Percentiles rank a stretch among this genome's conserved stretches.
These are phyloP conservation scores for Aeoliscus strigatus DNA, from an alignment of 2,797 vertebrate genomes.

Conservation along the genomic window DNA sequence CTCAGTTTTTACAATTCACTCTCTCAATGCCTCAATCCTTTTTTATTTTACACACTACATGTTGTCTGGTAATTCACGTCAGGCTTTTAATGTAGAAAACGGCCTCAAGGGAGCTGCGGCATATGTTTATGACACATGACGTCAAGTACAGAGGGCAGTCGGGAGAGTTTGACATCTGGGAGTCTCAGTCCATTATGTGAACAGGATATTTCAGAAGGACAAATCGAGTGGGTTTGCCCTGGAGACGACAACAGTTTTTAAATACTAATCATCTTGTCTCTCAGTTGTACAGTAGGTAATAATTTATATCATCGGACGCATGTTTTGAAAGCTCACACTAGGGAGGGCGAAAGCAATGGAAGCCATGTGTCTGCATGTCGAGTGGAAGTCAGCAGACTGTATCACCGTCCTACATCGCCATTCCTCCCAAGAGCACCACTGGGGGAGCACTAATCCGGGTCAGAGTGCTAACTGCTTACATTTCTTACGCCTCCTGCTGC, in stretches of 20 bases:
- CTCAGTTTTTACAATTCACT: too few species aligned
- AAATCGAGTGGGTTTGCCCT: too few species aligned
- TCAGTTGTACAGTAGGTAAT: slow-evolving; percentile 25
- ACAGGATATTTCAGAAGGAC: too few species aligned
- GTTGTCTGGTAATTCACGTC: slow-evolving; percentile 40
- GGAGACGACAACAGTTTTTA: slow-evolving; percentile 27
- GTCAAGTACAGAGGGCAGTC: slow-evolving; percentile 31
- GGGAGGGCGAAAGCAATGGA: slow-evolving; percentile 11
- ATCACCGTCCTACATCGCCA: slow-evolving; percentile 38
- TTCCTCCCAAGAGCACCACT: slow-evolving; percentile 50
- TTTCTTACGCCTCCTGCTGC: slow-evolving; percentile 48
- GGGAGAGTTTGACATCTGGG: slow-evolving; percentile 15
- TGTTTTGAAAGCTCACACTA: slow-evolving; percentile 22
- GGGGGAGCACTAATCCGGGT: slow-evolving; percentile 71
- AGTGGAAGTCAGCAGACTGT: slow-evolving; percentile 10
- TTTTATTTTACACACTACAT: slow-evolving; percentile 13
- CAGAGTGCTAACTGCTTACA: slow-evolving; percentile 70
- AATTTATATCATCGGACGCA: too few species aligned
- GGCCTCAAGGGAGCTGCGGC: slow-evolving; percentile 34
- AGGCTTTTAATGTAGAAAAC: slow-evolving; percentile 47
- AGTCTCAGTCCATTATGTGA: slow-evolving; percentile 29
- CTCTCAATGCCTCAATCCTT: too few species aligned
- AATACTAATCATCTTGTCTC: slow-evolving; percentile 35
- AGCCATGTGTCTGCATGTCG: slow-evolving; percentile 18
- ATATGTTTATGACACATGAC: slow-evolving; percentile 56